These are phyloP conservation scores for Orthosia incerta DNA, from an alignment of 2,888 invertebrate genomes.

Conservation along the genomic window DNA sequence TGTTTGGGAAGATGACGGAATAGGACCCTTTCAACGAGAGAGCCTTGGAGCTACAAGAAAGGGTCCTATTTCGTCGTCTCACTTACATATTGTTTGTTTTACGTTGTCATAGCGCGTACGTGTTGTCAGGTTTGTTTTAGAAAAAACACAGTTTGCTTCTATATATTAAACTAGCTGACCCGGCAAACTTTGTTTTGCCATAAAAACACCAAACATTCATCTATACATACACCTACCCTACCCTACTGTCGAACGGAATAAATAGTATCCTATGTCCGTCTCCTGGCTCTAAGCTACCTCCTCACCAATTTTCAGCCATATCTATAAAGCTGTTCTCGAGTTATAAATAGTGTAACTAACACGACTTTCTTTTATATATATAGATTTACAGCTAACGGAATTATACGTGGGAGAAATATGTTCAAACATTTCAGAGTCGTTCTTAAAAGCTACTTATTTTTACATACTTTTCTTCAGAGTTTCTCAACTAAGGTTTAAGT, in stretches of 20 bases:
- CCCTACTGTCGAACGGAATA: no score
- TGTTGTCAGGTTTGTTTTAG: conserved; percentile 23
- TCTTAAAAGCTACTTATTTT: background rate
- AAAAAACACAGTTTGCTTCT: background rate
- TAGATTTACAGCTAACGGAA: background rate
- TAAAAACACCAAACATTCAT: no score
- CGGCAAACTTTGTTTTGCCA: no score
- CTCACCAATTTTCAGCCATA: no score
- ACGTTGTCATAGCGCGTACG: conserved; percentile 25
- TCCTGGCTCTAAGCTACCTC: no score
- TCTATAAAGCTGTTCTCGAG: no score
- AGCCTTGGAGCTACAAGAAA: conserved; percentile 28
- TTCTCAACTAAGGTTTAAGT: background rate
- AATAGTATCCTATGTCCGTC: no score
- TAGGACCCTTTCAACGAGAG: conserved; percentile 37
- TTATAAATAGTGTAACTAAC: no score
- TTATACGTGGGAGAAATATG: background rate
- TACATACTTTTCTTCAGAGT: background rate
- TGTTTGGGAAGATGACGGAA: conserved; percentile 48
- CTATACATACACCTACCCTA: no score
- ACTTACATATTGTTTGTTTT: conserved; percentile 39
- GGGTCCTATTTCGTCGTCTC: conserved; percentile 27
- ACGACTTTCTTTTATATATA: no score
- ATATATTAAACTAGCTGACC: conserved; percentile 11
- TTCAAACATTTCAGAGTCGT: background rate